Evolutionary conservation across 1,140 invertebrate species (phyloP).

Genomic region (Cyrtorhinus lividipennis): DNA sequence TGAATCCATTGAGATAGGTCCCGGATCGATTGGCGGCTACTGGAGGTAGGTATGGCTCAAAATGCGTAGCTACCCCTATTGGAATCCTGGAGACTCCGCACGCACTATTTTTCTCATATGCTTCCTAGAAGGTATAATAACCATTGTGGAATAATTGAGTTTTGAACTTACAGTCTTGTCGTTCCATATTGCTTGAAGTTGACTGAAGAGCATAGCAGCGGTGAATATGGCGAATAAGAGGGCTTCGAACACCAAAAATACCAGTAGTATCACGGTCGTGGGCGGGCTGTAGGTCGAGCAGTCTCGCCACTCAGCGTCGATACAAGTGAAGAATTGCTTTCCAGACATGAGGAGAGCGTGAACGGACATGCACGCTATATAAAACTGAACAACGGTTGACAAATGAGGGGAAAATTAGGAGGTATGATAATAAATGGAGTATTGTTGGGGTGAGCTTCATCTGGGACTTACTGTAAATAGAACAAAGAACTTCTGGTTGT

Average conservation of each 20-base stretch:
- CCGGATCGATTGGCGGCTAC: no score
- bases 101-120: no score
- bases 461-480: slow-evolving; percentile 79
- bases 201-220: slow-evolving; percentile 87
- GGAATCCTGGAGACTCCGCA: no score
- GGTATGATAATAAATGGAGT: slow-evolving; percentile 24
- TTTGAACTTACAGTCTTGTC: slow-evolving; percentile 87
- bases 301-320: slow-evolving; percentile 86
- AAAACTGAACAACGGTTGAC: slow-evolving; percentile 70
- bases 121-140: no score
- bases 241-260: slow-evolving; percentile 93
- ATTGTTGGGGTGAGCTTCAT: background rate
- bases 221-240: slow-evolving; percentile 98
- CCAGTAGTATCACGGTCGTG: slow-evolving; percentile 83
- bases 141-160: no score
- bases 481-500: slow-evolving; percentile 99
- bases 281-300: slow-evolving; percentile 88
- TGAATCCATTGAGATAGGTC: no score
- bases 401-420: background rate
- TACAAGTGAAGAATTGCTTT: slow-evolving; percentile 87
- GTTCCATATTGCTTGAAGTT: slow-evolving; percentile 91
- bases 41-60: no score
- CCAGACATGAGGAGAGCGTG: slow-evolving; percentile 85
- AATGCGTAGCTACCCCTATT: no score
- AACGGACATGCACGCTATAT: slow-evolving; percentile 89